A percentile compares a stretch with the other conserved stretches of the same genome.
These are phyloP conservation scores for Brachypodius melanocephalos DNA, from an alignment of 2,113 vertebrate species.

Conservation along the genomic window DNA sequence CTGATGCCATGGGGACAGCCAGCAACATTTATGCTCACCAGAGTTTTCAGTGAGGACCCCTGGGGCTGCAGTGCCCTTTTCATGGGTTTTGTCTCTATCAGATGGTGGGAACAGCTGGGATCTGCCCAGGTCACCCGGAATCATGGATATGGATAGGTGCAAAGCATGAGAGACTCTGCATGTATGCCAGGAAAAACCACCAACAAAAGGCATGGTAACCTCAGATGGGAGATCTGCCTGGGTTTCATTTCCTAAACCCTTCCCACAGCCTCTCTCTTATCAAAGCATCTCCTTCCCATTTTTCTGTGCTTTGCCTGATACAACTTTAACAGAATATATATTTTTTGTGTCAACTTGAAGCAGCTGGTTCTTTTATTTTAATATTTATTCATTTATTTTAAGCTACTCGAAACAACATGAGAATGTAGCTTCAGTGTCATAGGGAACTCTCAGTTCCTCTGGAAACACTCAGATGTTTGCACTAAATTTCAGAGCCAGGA, in stretches of 20 bases:
- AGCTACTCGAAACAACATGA: background rate
- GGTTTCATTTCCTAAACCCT: background rate
- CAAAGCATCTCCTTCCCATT: background rate
- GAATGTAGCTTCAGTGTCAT: background rate
- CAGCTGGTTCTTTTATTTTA: background rate
- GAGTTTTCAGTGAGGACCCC: background rate
- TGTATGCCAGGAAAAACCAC: background rate
- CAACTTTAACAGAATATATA: background rate
- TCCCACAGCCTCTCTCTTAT: background rate
- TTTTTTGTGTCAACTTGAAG: background rate
- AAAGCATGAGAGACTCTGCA: background rate
- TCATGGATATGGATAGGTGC: background rate
- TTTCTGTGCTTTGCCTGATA: background rate
- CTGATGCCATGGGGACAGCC: background rate
- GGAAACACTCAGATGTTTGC: background rate
- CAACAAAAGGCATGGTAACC: background rate
- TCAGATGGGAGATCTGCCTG: background rate
- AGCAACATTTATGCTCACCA: accelerated
- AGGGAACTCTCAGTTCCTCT: background rate
- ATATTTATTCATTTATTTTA: background rate
- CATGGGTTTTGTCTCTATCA: background rate
- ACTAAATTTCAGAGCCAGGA: background rate
- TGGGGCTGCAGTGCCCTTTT: background rate
- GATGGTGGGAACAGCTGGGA: accelerated
- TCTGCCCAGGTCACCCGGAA: background rate